A percentile compares a stretch with the other conserved stretches of the same genome.
Evolutionary conservation across 2,113 vertebrate genomes (phyloP).

Genomic region (Sylvia atricapilla): DNA sequence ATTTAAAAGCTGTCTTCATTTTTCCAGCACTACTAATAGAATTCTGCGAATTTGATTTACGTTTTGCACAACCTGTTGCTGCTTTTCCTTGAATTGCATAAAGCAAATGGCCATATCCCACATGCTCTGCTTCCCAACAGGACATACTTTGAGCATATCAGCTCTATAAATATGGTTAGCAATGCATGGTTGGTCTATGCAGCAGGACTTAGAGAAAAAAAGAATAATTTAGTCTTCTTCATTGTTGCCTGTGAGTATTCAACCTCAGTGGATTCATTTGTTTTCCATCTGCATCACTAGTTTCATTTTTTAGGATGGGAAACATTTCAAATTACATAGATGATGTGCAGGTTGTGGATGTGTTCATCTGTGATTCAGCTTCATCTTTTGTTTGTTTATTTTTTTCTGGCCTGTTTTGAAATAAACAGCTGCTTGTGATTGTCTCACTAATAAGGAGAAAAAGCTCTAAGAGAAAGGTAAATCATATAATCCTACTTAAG

Average conservation of each 20-base stretch:
- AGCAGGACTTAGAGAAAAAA: not conserved
- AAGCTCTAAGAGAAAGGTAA: not conserved
- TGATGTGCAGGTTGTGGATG: not conserved
- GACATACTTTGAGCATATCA: not conserved
- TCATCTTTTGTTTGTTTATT: not conserved
- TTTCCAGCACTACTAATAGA: not conserved
- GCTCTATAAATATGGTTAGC: constrained; percentile 3
- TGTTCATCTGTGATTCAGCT: not conserved
- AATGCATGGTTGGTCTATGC: not conserved
- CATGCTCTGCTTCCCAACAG: not conserved
- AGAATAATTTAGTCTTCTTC: not conserved
- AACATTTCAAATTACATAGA: not conserved
- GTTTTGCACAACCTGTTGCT: not conserved
- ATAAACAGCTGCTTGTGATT: not conserved
- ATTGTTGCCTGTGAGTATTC: not conserved
- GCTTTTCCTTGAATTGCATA: not conserved
- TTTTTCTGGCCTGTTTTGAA: not conserved
- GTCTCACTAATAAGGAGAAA: not conserved
- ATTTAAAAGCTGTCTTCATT: not conserved
- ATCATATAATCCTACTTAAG: not conserved
- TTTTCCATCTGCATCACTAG: constrained; percentile 2
- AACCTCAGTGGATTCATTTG: not conserved
- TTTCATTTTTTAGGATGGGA: not conserved
- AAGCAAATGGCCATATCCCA: not conserved
- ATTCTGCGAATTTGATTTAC: not conserved